These are phyloP conservation scores for Tachyglossus aculeatus DNA, from an alignment of 2,797 vertebrate species.

Conservation along the genomic window DNA sequence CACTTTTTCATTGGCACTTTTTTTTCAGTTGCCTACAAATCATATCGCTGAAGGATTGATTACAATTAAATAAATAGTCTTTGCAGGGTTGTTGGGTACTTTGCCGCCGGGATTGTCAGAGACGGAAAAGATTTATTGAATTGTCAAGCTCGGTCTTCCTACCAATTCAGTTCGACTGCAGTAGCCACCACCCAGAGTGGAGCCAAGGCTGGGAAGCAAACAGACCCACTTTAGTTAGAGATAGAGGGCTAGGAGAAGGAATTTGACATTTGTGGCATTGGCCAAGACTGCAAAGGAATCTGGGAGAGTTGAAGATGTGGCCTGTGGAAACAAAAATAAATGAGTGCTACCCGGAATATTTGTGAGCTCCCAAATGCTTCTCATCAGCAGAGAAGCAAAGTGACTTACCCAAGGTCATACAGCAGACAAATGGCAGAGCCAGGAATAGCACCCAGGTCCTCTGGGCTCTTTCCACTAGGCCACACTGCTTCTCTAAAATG, in stretches of 20 bases:
- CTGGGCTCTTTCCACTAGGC: too few relatives aligned
- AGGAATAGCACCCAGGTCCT: too few relatives aligned
- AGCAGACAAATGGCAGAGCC: too few relatives aligned
- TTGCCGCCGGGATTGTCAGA: constrained; percentile 10
- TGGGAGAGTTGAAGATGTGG: too few relatives aligned
- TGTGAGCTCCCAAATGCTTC: too few relatives aligned
- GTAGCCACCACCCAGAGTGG: background rate
- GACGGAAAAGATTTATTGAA: constrained; percentile 25
- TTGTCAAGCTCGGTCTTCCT: background rate
- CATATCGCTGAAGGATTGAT: constrained; percentile 25
- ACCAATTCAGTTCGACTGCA: background rate
- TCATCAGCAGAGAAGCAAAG: too few relatives aligned
- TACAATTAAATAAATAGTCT: constrained; percentile 33
- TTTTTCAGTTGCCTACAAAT: constrained; percentile 42
- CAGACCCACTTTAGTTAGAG: background rate
- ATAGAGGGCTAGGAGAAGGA: background rate
- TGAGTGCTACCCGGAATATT: too few relatives aligned
- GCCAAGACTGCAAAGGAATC: background rate
- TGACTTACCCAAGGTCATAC: too few relatives aligned
- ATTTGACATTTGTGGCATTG: too few relatives aligned
- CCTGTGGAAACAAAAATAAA: too few relatives aligned
- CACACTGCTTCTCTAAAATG: too few relatives aligned
- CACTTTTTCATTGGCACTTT: constrained; percentile 25
- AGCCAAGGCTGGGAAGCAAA: background rate
- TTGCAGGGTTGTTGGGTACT: background rate